A percentile compares a stretch with the other conserved stretches of the same genome.
Evolutionary conservation across 2,888 invertebrate genomes (phyloP).

Genomic region (Mimachlamys varia): DNA sequence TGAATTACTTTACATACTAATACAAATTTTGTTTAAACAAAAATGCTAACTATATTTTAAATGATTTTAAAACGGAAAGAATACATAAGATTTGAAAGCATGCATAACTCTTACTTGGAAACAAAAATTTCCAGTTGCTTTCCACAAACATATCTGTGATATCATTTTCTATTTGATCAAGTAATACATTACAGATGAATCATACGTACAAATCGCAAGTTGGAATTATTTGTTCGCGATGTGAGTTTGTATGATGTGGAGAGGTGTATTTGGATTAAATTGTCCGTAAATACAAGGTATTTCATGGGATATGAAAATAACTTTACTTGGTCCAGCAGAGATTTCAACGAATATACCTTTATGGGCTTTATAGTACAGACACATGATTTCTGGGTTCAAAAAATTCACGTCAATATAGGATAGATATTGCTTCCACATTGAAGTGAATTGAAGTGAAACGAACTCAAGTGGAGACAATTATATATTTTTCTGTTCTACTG

Average conservation of each 20-base stretch:
- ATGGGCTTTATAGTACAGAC: background rate
- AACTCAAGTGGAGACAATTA: constrained; percentile 5
- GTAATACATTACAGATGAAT: background rate
- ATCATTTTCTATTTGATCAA: background rate
- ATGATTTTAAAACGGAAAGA: too few species aligned
- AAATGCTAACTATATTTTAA: too few species aligned
- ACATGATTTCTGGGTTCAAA: background rate
- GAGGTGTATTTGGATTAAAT: background rate
- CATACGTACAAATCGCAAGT: background rate
- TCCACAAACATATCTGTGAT: background rate
- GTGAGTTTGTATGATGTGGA: background rate
- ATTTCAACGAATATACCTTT: background rate
- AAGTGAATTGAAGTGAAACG: background rate
- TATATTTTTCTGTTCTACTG: background rate
- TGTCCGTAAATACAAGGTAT: background rate
- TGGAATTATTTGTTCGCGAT: background rate
- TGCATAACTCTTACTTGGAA: too few species aligned
- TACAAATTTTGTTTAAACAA: too few species aligned
- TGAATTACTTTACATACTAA: too few species aligned
- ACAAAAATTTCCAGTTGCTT: background rate
- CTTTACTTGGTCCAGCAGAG: background rate
- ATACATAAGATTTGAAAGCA: too few species aligned
- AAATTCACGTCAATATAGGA: background rate
- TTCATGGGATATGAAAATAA: background rate
- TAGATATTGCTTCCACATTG: background rate